A percentile compares a stretch with the other conserved stretches of the same genome.
Conservation (phyloP, 2,797 vertebrate species). For the Hippopotamyrus pictus region DNA sequence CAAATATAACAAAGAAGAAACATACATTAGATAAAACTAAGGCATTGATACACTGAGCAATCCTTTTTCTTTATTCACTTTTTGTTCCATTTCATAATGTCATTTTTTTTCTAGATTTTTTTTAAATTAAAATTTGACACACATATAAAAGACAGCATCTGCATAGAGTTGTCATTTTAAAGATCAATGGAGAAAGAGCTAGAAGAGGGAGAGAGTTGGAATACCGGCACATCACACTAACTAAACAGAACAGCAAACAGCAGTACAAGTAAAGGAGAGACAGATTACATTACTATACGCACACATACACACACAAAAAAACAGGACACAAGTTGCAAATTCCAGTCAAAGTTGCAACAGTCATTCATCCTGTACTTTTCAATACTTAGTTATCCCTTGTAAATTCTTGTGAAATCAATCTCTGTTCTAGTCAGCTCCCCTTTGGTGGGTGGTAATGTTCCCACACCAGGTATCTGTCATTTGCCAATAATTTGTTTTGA, state of each 20-base stretch:
- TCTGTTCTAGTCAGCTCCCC: not conserved
- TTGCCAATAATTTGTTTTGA: conserved; percentile 6
- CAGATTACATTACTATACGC: conserved; percentile 72
- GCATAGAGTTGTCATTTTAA: conserved; percentile 82
- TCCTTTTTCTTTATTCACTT: conserved; percentile 72
- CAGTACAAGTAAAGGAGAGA: conserved; percentile 36
- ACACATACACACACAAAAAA: conserved; percentile 71
- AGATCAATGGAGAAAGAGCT: conserved; percentile 64
- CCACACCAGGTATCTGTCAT: not conserved
- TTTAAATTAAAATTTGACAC: conserved; percentile 76
- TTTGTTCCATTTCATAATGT: conserved; percentile 71
- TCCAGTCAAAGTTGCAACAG: conserved; percentile 63
- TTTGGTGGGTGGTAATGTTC: not conserved
- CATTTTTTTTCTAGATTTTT: conserved; percentile 59
- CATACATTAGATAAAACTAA: conserved; percentile 32
- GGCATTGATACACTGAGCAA: conserved; percentile 66
- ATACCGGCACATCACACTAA: conserved; percentile 52
- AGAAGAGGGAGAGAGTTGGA: conserved; percentile 14
- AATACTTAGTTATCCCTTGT: not conserved
- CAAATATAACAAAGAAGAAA: not conserved
- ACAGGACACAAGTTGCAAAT: conserved; percentile 72
- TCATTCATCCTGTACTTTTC: conserved; percentile 33
- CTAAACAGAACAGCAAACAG: conserved; percentile 53
- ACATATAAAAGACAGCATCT: conserved; percentile 83
- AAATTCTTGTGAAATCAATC: not conserved